Base-by-base conservation (phyloP, 2,113 vertebrate genomes). In the Pipa parva region DNA sequence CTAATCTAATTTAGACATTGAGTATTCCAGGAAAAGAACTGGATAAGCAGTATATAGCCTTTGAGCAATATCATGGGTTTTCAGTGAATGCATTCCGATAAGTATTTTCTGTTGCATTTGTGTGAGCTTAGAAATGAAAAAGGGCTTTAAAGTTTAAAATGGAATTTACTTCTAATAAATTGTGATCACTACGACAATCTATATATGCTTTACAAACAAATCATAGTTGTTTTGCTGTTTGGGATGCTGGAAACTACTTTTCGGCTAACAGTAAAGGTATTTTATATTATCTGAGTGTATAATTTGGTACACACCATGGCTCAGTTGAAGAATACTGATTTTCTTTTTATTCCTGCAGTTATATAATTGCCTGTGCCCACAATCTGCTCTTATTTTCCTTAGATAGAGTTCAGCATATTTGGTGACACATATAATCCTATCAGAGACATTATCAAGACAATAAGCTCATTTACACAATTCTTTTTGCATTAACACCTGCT, bases 391-490 rank as follows among this genome's bases (percentile, higher is more conserved):
- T 33, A 60, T 60, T 61, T 39, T 54, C 31, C 57, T 69, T 69
- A 52, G 57, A 56, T 29, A 69, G 66, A 54, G 66, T 31, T 70
- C 66, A 58, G 18, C 25, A 24, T 61, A 26, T 70, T 45, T 45
- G 66, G 57, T 52, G 66, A 61, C 46, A 70, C 31, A 29, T 27
- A 46, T 61, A 70, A 70, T 70, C 66, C 66, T 29, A 70, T 60
- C 66, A 61, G 31, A 54, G 48, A 61, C 24, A 39, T 70, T 61
- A 70, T 70, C 29, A 12, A 61, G 48, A 61, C 66, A 70, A 49
- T 70, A 61, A 70, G 48, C 66, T 29, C 46, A 28, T 50, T 59
- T 45, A 4, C 55, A 49, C 55, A 58, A 59, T 67, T 36, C 42
- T 67, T 66, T 54, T 12, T 12, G 33, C 45, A 61, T 70, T 70